Evolutionary conservation across 2,888 invertebrate species (phyloP), one percentile per base, ranked within the genome.

Genomic region (Spodoptera picta): DNA sequence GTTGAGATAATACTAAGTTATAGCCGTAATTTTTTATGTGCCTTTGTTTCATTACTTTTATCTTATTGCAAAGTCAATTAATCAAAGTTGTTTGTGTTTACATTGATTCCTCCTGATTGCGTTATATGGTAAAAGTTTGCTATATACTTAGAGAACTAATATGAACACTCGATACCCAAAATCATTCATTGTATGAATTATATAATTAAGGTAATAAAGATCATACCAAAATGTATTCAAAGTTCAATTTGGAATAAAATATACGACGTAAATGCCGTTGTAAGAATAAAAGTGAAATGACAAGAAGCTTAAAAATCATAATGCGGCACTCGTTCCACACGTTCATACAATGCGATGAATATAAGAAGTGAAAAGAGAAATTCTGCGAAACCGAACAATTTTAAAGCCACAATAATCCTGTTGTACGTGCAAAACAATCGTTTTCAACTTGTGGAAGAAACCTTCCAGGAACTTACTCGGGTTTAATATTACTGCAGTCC

Each of bases 381-480:
- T 60, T 60, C 69, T n/a, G 11, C 47, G 24, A 68, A 69, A 68
- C 31, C 31, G 19, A 68, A 68, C 60, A 41, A 74, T 60, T 69
- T 42, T 51, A 36, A 68, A 68, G 47, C 74, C 69, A 67, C 74
- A 68, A 55, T 43, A 50, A 67, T 73, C 73, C 50, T 23, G 46
- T 47, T 66, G 50, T 45, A 65, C 49, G 46, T 14, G 44, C 36
- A 69, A 68, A 69, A 51, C 61, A 74, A 51, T 54, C 60, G 45
- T 31, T 45, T 53, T 68, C 54, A 27, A 68, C 69, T 60, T 47
- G 50, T 47, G 41, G 54, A 60, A 41, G 31, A 73, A 74, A 60
- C 69, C 73, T 23, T 58, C 52, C 52, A 67, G 67, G 68, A 74
- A 68, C 68, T 73, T 59, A 14, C 45, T 50, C 45, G 52, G 68